Base-by-base conservation (phyloP, 2,888 invertebrate genomes). In the Silvanus unidentatus region DNA sequence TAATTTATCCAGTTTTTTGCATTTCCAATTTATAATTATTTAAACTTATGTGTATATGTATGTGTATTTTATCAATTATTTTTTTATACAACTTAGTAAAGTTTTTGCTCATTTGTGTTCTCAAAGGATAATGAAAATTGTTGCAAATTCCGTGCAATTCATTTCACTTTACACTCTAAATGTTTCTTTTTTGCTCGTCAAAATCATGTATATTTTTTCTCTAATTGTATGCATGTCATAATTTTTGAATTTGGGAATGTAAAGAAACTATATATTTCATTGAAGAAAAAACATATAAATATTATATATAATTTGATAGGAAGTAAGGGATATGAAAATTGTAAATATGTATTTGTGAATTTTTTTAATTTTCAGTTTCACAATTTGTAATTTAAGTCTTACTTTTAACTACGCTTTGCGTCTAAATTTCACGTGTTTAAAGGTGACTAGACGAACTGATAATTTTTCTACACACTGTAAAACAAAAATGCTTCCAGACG, bases 401-500 rank as follows among this genome's bases (percentile, higher is more conserved):
- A 12, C 22, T 22, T 22, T n/a, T 22, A 22, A 22, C 13, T 59
- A 65, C 62, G 65, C 65, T 65, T 65, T 57, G 58, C 62, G 61
- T 61, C 61, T 58, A 54, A 60, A 51, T 37, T 39, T 22, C 22
- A 39, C 28, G 16, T 37, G 14, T 13, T 15, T 6, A 16, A 37
- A 37, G 9, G 37, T 37, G 37, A 39, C 38, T 58, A 61, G 64
- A 66, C 62, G 66, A 64, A 69, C 67, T 67, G 68, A 69, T 66
- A 54, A 65, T 65, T 65, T 66, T 66, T 68, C 65, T 68, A 68
- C 66, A 58, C 56, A 65, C 63, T 64, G 60, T 58, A 59, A 60
- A 61, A 62, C 58, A 62, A 63, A 55, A 55, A 68, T 68, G 68
- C 69, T 69, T 69, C 68, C 68, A 68, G 62, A 65, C 61, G 62